A percentile compares a stretch with the other conserved stretches of the same genome.
phyloP scores from a whole-genome alignment of 2,113 vertebrate genomes.

The Ornithorhynchus anatinus region DNA sequence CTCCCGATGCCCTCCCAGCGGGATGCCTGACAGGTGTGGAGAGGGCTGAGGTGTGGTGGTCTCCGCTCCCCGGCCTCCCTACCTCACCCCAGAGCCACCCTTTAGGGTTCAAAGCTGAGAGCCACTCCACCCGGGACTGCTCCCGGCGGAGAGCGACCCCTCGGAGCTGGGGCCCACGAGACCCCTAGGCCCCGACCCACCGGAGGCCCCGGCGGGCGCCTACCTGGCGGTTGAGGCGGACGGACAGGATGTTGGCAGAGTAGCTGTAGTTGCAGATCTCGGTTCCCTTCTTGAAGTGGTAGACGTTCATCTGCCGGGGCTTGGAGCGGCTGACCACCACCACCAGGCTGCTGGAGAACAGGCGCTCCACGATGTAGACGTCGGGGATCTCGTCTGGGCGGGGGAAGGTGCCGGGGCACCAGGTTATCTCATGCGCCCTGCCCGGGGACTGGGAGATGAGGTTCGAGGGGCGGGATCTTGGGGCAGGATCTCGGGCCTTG shows the following conservation, averaged over 20 bases:
- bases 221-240: slow-evolving; percentile 92
- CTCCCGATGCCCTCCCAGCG: too few species aligned
- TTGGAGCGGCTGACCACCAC: slow-evolving; percentile 86
- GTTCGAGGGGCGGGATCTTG: too few species aligned
- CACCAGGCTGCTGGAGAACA: slow-evolving; percentile 96
- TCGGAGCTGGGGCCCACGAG: too few species aligned
- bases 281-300: slow-evolving; percentile 97
- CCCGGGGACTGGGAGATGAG: not conserved
- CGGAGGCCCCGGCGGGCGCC: not conserved
- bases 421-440: not conserved
- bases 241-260: slow-evolving; percentile 84
- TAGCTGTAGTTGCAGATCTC: slow-evolving; percentile 98
- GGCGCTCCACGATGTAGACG: slow-evolving; percentile 92
- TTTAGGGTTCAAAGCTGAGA: too few species aligned
- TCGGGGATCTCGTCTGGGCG: slow-evolving; percentile 83
- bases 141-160: too few species aligned
- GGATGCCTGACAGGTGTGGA: too few species aligned
- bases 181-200: rapidly evolving
- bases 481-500: too few species aligned
- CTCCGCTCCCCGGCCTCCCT: too few species aligned
- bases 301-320: slow-evolving; percentile 94
- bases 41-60: too few species aligned
- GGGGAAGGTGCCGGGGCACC: not conserved
- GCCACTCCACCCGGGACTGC: too few species aligned
- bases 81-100: too few species aligned